Conservation (phyloP, 2,113 vertebrate genomes). For the Cranoglanis bouderius region DNA sequence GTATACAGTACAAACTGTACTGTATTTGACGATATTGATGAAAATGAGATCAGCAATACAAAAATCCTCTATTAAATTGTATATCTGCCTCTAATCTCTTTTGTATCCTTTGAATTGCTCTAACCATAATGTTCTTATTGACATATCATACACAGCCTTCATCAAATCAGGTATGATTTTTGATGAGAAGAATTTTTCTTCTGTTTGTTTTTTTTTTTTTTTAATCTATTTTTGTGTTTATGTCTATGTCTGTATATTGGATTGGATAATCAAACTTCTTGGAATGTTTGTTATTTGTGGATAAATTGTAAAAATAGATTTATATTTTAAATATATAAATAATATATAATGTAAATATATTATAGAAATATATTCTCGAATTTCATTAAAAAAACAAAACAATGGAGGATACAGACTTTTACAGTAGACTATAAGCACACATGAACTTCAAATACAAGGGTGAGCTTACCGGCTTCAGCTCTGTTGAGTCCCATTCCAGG, state of each 20-base stretch:
- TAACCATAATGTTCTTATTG: background rate
- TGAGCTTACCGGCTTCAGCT: slow-evolving; percentile 80
- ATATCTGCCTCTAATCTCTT: background rate
- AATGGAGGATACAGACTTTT: background rate
- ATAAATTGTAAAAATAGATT: background rate
- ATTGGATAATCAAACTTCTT: background rate
- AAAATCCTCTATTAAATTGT: background rate
- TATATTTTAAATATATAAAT: no score
- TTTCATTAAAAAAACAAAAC: background rate
- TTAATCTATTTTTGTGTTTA: background rate
- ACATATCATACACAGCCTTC: background rate
- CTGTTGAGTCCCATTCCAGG: slow-evolving; percentile 92
- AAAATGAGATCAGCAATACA: background rate
- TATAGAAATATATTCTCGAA: no score
- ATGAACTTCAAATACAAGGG: background rate
- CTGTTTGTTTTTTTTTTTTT: background rate
- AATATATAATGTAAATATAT: no score
- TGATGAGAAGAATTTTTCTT: background rate
- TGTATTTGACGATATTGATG: background rate
- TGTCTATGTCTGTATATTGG: background rate
- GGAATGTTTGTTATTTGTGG: background rate
- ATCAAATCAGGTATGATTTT: background rate
- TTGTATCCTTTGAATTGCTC: background rate
- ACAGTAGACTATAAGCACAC: background rate
- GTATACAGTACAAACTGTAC: no score